A percentile compares a stretch with the other conserved stretches of the same genome.
phyloP scores from a whole-genome alignment of 2,113 vertebrate species.

The Acinonyx jubatus region DNA sequence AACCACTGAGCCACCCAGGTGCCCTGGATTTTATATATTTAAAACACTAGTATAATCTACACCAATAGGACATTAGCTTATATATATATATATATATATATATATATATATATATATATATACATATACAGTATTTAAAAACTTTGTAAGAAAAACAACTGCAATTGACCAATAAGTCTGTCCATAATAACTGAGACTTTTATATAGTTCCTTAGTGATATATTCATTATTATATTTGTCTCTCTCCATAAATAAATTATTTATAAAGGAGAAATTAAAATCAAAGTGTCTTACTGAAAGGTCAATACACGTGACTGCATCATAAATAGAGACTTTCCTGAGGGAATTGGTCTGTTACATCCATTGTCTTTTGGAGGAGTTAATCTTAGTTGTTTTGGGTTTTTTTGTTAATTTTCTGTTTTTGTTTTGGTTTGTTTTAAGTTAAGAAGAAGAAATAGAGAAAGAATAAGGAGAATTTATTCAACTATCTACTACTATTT shows the following conservation, averaged over 20 bases:
- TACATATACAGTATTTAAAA: neutral
- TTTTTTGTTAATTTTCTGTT: neutral
- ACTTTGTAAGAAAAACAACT: neutral
- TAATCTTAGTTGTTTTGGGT: constrained; percentile 25
- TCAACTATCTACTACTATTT: neutral
- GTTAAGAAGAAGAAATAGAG: constrained; percentile 14
- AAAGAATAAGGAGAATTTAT: neutral
- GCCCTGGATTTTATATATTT: neutral
- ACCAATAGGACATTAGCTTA: neutral
- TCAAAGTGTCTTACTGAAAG: constrained; percentile 45
- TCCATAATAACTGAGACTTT: constrained; percentile 50
- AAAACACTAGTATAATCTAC: neutral
- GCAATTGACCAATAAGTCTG: neutral
- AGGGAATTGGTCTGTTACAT: neutral
- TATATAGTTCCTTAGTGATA: constrained; percentile 33
- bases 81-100: neutral
- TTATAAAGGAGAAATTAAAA: constrained; percentile 54
- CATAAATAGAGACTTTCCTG: constrained; percentile 66
- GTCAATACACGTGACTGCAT: constrained; percentile 37
- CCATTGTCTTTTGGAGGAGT: neutral
- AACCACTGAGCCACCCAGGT: too few species aligned
- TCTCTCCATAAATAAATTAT: constrained; percentile 51
- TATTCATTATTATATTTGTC: constrained; percentile 44
- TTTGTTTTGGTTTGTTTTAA: neutral
- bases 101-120: neutral